Evolutionary conservation across 2,113 vertebrate genomes (phyloP), one percentile per base, ranked within the genome.

Genomic region (Megalops atlanticus): DNA sequence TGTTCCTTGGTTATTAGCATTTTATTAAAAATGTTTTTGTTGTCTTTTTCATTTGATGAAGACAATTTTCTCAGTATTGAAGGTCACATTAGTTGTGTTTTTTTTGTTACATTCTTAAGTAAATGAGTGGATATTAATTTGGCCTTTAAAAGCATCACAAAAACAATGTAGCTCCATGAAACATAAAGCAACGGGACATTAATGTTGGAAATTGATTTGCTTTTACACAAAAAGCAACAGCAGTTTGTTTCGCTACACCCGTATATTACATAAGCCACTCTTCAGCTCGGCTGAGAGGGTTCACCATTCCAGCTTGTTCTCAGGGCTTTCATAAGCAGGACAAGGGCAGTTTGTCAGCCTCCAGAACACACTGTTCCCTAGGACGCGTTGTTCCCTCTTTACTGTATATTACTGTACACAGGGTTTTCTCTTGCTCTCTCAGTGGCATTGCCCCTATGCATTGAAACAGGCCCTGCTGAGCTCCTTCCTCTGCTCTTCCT

Each of bases 1-100:
- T 64, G 21, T 64, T 35, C n/a, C 1, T 68, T 79, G 14, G 36
- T 71, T 79, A 39, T 79, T 36, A 31, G 35, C 16, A 33, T 79
- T 43, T 27, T 11, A 14, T 79, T 79, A 45, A 70, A 78, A 15
- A 77, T 77, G 75, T 27, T 45, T 39, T 47, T 79, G 70, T 76
- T 36, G 21, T 41, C 31, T 18, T 64, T 79, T 79, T 39, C 33
- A 21, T 79, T 33, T 31, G 68, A 16, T 24, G 11, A n/a, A 27
- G 35, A 45, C 47, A 71, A 43, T 47, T 3, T 79, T 33, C 27
- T 47, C 47, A 33, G 71, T 79, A 79, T 79, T 47, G n/a, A 14
- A n/a, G 54, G 54, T 69, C 31, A 43, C 70, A 79, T 47, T 43
- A 35, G n/a, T 71, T 68, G 43, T 71, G 68, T 68, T 21, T 43